Evolutionary conservation across 2,797 vertebrate species (phyloP), one percentile per base, ranked within the genome.

Genomic region (Rallus crepitans): DNA sequence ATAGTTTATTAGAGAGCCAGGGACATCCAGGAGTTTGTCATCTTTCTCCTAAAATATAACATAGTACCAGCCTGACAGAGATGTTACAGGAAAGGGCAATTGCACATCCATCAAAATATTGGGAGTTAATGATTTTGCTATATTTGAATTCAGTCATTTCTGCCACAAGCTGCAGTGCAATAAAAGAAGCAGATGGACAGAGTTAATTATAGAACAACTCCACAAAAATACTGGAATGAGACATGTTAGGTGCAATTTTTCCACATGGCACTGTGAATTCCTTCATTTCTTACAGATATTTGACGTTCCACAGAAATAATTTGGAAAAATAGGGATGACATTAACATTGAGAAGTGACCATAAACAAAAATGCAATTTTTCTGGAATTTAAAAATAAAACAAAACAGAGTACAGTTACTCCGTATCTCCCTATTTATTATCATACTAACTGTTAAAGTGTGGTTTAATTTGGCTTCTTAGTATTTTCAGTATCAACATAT

Each of bases 161-260:
- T 94, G 18, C 64, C 60, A 83, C 80, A 73, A 80, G 25, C 27
- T 77, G 52, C 56, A 63, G 20, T 14, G 24, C 48, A 80, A 47
- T 23, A 56, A 63, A 73, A 90, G 60, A 52, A 91, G 53, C 90
- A 96, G 79, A 88, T 83, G 82, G 76, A 47, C 40, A 59, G 68
- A 79, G 79, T 71, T 82, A 82, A 87, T 91, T 93, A 86, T 33
- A 48, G 76, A 87, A 90, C 37, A 77, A 80, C 24, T 21, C 61
- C 1, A 5, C n/a, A 70, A 66, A 91, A 48, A 68, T 63, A 83
- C 68, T 48, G 25, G 25, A 88, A 90, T 70, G 27, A 88, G 52
- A 80, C 45, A 27, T 8, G 28, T 35, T 60, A 86, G 23, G 53
- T 73, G 57, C 25, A 53, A 28, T 70, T 91, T 94, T 81, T 63